Base-by-base conservation (phyloP, 1,140 invertebrate genomes). In the Lerema accius region DNA sequence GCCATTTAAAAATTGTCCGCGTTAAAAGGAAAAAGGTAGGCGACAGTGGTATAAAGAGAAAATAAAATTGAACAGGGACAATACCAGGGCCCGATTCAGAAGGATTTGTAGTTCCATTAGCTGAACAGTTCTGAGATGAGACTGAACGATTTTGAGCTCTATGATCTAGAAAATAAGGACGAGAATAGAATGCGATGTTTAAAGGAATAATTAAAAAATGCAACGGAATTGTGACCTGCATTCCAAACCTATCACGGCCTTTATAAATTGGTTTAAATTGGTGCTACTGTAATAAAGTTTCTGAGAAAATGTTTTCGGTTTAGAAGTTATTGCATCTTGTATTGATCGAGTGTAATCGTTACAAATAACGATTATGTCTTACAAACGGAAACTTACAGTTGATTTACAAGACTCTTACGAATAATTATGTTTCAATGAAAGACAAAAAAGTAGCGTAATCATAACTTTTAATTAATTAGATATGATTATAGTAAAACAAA, bases 1-100 rank as follows among this genome's bases (percentile, higher is more conserved):
- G 77, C 82, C 85, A 86, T 90, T 90, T 90, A 86, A 90, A 90
- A 90, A 90, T 85, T 87, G 84, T 81, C 74, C 78, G 78, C 71
- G 74, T 76, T 80, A 87, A 90, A 87, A 89, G 78, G 82, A 85
- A 89, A 85, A 86, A 80, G 76, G 73, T 69, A 69, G 65, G 61
- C 68, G 76, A 85, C 80, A 82, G 75, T 73, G 72, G 75, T 79
- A 69, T 70, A 74, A 73, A 73, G 76, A 86, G 76, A 76, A 86
- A 88, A 87, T 88, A 90, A 88, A 87, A 71, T 64, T 51, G 59
- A 61, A 69, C 63, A 71, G 59, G 76, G 80, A 90, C 86, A 89
- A 90, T 89, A 90, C 86, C 83, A 79, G 85, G 71, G 67, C 58
- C 74, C 71, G 71, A 76, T 78, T 76, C 72, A 68, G 73, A 79